phyloP scores from a whole-genome alignment of 1,140 invertebrate species.

The Tetragnatha versicolor region DNA sequence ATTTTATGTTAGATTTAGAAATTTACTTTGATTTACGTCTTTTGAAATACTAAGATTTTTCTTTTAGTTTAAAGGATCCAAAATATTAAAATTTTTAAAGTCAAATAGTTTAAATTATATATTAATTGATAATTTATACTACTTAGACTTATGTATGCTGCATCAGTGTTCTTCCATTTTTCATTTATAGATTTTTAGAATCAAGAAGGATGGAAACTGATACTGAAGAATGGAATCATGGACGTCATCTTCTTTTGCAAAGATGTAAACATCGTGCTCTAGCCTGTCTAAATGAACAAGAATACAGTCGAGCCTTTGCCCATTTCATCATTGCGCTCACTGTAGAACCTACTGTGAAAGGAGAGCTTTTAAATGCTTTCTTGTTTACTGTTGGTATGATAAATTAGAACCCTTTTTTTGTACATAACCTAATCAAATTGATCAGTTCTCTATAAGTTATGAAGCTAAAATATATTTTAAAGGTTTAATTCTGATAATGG shows the following conservation, averaged over 20 bases:
- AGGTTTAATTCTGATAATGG: neutral
- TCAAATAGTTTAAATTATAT: too few species aligned
- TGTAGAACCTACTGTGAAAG: constrained; percentile 29
- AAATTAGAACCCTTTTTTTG: neutral
- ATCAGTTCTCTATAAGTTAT: too few species aligned
- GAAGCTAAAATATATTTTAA: neutral
- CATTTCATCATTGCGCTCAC: constrained; percentile 46
- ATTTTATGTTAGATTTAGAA: too few species aligned
- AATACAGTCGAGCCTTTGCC: constrained; percentile 47
- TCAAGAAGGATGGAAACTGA: constrained; percentile 16
- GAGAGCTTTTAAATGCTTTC: constrained; percentile 43
- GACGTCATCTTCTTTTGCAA: constrained; percentile 28
- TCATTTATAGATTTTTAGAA: too few species aligned
- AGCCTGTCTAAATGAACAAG: constrained; percentile 22
- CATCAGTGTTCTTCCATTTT: too few species aligned
- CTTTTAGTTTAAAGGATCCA: too few species aligned
- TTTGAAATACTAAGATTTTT: too few species aligned
- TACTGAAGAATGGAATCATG: constrained; percentile 23
- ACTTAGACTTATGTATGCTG: too few species aligned
- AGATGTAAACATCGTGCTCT: constrained; percentile 33
- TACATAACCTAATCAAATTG: too few species aligned
- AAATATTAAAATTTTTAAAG: too few species aligned
- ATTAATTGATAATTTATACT: too few species aligned
- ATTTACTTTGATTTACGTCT: too few species aligned
- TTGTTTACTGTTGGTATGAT: constrained; percentile 42